Evolutionary conservation across 2,797 vertebrate species (phyloP), one percentile per base, ranked within the genome.

Genomic region (Aldrovandia affinis): DNA sequence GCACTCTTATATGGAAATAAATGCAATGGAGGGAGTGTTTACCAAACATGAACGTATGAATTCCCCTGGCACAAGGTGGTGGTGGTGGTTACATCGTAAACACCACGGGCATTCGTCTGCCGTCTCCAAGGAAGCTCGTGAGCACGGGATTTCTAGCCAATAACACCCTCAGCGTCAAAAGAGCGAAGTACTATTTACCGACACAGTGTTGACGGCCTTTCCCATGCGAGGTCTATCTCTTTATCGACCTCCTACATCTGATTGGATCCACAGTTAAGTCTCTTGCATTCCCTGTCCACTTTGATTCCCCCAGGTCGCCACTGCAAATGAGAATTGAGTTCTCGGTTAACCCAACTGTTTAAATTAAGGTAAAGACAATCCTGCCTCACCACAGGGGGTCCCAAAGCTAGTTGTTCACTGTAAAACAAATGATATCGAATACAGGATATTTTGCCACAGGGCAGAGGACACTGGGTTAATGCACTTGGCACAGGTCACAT

Each of bases 1-100:
- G 83, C 81, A 81, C 83, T 83, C 81, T 85, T 84, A 86, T 70
- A 55, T 70, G 63, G 83, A 83, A 80, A 86, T 83, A 73, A 83
- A 88, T 87, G 82, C 83, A 84, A 57, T 75, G 68, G 78, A 68
- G 82, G 81, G 59, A 84, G 77, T 80, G 81, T 81, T 78, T 84
- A 83, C 84, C 77, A 83, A 85, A 78, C 22, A 81, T 44, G 50
- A 85, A 85, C 77, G 82, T n/a, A 84, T 78, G 36, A 78, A 54
- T 78, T 83, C 83, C 83, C 73, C 77, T 57, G 59, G 83, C 50
- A 54, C 59, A 63, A 79, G 80, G 22, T 3, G 81, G 9, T 12
- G 54, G 30, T 80, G 80, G 14, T 12, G 75, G 30, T 83, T 84
- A 68, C 47, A 70, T 77, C 59, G 82, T 4, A 83, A 22, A 30